These are phyloP conservation scores for Epicauta chinensis DNA, from an alignment of 1,140 invertebrate species.

Conservation along the genomic window DNA sequence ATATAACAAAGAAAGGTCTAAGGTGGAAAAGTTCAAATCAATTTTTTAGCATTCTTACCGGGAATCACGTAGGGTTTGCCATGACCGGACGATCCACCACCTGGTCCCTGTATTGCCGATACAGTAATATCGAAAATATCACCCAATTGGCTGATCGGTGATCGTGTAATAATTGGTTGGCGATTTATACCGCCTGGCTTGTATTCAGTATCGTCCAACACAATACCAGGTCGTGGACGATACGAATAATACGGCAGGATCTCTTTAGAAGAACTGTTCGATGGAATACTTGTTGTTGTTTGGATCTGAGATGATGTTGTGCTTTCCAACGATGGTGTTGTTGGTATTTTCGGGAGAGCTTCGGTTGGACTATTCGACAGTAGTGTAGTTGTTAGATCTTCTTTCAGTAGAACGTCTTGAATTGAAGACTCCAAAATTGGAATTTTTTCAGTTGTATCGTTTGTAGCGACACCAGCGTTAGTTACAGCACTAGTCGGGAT, in stretches of 20 bases:
- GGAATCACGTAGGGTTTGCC: conserved; percentile 51
- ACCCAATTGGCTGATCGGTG: conserved; percentile 47
- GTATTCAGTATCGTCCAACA: conserved; percentile 73
- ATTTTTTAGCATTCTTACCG: no score
- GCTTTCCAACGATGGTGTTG: not conserved
- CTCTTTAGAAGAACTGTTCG: conserved; percentile 2
- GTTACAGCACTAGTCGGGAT: not conserved
- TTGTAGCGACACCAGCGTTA: not conserved
- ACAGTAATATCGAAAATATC: conserved; percentile 86
- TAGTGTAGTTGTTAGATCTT: conserved; percentile 18
- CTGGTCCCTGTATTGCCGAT: conserved; percentile 77
- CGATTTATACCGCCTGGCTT: conserved; percentile 52
- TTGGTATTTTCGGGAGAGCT: conserved; percentile 12
- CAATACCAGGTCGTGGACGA: conserved; percentile 70
- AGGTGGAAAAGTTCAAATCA: no score
- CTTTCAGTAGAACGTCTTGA: conserved; percentile 28
- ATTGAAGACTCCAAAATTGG: conserved; percentile 34
- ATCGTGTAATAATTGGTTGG: conserved; percentile 38
- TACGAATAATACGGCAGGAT: conserved; percentile 46
- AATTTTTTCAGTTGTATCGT: conserved; percentile 5
- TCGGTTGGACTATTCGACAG: conserved; percentile 18
- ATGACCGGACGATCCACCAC: conserved; percentile 44
- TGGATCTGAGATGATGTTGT: conserved; percentile 4
- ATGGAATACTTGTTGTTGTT: not conserved
- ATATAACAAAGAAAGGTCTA: not conserved